Conservation (phyloP, 2,888 invertebrate genomes). For the Plemyria rubiginata region DNA sequence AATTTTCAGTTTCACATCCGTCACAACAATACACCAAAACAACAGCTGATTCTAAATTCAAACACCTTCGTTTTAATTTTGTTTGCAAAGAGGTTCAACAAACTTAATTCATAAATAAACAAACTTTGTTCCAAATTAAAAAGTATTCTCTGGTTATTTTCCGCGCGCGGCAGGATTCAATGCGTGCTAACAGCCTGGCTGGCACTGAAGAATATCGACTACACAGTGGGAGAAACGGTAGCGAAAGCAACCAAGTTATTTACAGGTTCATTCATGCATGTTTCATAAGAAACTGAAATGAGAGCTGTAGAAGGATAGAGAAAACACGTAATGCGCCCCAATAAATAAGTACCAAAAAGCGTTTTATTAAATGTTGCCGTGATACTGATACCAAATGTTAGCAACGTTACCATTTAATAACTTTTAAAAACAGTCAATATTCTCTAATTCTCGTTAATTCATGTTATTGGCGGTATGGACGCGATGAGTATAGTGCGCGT, state of each 20-base stretch:
- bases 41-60: not conserved
- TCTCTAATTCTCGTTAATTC: too few species aligned
- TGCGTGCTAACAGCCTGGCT: conserved; percentile 33
- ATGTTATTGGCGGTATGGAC: too few species aligned
- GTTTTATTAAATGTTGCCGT: too few species aligned
- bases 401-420: too few species aligned
- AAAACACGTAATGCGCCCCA: too few species aligned
- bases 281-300: conserved; percentile 5
- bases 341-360: too few species aligned
- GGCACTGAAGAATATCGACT: conserved; percentile 46
- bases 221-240: conserved; percentile 37
- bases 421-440: too few species aligned
- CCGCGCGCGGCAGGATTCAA: conserved; percentile 30
- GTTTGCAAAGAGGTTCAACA: not conserved
- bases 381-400: too few species aligned
- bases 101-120: not conserved
- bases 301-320: not conserved
- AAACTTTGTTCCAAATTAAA: conserved; percentile 15
- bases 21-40: too few species aligned
- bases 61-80: not conserved
- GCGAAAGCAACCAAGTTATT: conserved; percentile 26
- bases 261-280: conserved; percentile 3
- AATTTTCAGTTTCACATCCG: conserved; percentile 3
- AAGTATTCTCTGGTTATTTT: conserved; percentile 28
- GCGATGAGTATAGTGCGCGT: too few species aligned